Base-by-base conservation (phyloP, 2,797 vertebrate genomes). In the Coccyzus lansbergi region DNA sequence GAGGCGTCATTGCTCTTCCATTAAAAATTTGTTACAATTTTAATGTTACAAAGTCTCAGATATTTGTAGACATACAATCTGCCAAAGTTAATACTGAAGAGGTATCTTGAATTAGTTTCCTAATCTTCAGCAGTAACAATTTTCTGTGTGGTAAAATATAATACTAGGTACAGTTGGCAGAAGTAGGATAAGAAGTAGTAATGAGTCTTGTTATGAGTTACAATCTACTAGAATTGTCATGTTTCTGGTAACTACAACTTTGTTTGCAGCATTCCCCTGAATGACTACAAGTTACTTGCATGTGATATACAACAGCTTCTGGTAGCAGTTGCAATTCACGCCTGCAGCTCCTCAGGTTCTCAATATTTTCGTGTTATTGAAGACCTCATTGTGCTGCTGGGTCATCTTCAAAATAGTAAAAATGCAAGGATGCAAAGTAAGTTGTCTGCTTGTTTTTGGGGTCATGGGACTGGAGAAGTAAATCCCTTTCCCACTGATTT, bases 351-450 rank as follows among this genome's bases (percentile, higher is more conserved):
- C 65, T 99, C 99, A 12, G 99, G 99, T 92, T 98, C 98, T 87
- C 99, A 99, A n/a, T 99, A 99, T 97, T 99, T 99, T 97, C 98
- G 99, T 97, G 99, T 99, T 97, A 99, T 99, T 86, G 99, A 99
- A 97, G 99, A 99, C 96, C 98, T 99, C 91, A 98, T 99, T 97
- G 98, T 99, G 42, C 97, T 99, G 90, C 98, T 99, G 92, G 99
- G 99, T 92, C 98, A 99, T 97, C 98, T 99, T 98, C 99, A 99
- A 97, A 99, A 98, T 62, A 99, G 99, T 98, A 99, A 98, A 98
- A 99, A 99, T 96, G 96, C 97, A 80, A 99, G 97, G 96, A 99
- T 99, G 29, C 98, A 98, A 97, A 98, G 99, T 99, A 98, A 98
- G 98, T 91, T 64, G 63, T 64, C 72, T 87, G 69, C 90, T 97